A percentile compares a stretch with the other conserved stretches of the same genome.
phyloP scores from a whole-genome alignment of 2,113 vertebrate species.

The Deroptyus accipitrinus region DNA sequence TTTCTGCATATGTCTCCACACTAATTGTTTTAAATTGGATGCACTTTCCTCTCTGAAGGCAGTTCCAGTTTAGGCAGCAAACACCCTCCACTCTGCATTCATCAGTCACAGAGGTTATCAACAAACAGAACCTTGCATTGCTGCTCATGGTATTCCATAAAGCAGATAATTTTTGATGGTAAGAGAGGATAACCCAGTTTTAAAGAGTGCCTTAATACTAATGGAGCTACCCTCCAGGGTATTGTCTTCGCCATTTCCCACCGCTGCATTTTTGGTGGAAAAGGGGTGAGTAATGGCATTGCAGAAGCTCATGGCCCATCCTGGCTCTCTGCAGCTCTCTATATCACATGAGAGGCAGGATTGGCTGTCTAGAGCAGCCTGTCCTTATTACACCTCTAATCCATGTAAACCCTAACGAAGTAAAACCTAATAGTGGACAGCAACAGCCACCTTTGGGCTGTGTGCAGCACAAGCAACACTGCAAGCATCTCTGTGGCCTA shows the following conservation, averaged over 20 bases:
- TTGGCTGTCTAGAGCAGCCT: background rate
- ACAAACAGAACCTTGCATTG: background rate
- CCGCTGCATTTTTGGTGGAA: rapidly evolving
- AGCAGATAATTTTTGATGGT: background rate
- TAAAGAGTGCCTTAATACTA: background rate
- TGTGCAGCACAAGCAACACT: background rate
- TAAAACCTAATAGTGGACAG: background rate
- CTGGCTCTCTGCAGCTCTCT: background rate
- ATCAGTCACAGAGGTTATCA: background rate
- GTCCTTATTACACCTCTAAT: background rate
- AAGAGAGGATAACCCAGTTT: background rate
- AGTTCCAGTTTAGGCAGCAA: background rate
- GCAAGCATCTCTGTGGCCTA: background rate
- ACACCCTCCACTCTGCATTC: background rate
- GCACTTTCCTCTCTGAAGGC: background rate
- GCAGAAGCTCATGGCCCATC: background rate
- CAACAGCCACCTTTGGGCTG: background rate
- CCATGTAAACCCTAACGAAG: background rate
- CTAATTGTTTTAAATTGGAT: background rate
- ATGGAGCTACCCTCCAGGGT: background rate
- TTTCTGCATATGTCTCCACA: background rate
- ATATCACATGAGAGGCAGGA: background rate
- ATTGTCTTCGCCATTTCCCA: background rate
- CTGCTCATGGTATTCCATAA: background rate
- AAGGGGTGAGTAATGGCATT: background rate